Base-by-base conservation (phyloP, 2,888 invertebrate genomes). In the Drosophila limbata region DNA sequence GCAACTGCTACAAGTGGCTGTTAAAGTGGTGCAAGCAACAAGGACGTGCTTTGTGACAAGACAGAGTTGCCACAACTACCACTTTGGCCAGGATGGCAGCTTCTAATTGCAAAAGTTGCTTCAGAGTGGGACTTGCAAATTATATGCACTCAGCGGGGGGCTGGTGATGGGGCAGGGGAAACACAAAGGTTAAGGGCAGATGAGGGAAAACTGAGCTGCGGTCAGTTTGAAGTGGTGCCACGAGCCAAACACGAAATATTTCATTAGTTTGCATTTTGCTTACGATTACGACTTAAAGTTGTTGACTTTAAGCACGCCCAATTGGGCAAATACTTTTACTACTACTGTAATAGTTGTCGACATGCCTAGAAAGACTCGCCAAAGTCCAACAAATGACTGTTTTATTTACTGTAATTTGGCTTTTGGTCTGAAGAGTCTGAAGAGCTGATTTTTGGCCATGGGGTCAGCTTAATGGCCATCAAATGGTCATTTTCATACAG, bases 61-160 rank as follows among this genome's bases (percentile, higher is more conserved):
- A 52, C 56, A 15, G 45, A 55, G 57, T 37, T 74, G 64, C 69
- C 79, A 45, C 39, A 64, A 61, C 53, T 47, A 50, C 73, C 81
- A 78, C 79, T 79, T 79, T 73, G 68, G 53, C 74, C 68, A 72
- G 70, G 71, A 74, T 69, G 63, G 75, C 73, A 87, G 71, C 53
- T 69, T 74, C 73, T 85, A 85, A 85, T 85, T 85, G 81, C 89
- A 66, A 85, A 85, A 85, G 79, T 85, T 85, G 57, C 57, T 60
- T 13, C 53, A 47, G 45, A 56, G 45, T 35, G 25, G 65, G 50
- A 65, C 53, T 45, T 52, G 47, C 69, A 88, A 79, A 75, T 87
- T 70, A 81, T 72, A 78, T 78, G 82, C 88, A 75, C 70, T 78
- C 64, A 67, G 52, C 51, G 33, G 17, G 56, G 39, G 9, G 8